Percentiles rank a stretch among this genome's conserved stretches.
phyloP scores from a whole-genome alignment of 1,140 invertebrate genomes.

The Calephelis virginiensis region DNA sequence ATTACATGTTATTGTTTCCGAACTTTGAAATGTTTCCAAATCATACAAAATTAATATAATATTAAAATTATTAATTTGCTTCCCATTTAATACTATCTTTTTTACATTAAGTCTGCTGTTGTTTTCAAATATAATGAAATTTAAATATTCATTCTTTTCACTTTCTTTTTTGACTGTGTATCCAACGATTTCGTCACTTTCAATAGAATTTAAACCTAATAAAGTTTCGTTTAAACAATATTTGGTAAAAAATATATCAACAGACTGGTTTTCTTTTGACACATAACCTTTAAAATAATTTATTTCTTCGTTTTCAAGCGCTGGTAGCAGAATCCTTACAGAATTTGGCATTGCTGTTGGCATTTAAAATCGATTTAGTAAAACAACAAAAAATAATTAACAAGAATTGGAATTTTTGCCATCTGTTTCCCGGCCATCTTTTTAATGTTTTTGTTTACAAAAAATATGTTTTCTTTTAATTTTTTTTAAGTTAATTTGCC shows the following conservation, averaged over 20 bases:
- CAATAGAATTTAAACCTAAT: constrained; percentile 24
- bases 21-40: constrained; percentile 47
- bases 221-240: constrained; percentile 28
- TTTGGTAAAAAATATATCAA: constrained; percentile 45
- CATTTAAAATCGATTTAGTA: too few species aligned
- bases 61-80: constrained; percentile 27
- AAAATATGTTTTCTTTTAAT: too few species aligned
- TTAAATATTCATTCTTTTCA: constrained; percentile 27
- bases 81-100: background rate
- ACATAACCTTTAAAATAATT: constrained; percentile 50
- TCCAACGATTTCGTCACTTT: constrained; percentile 38
- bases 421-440: too few species aligned
- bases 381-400: too few species aligned
- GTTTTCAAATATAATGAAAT: constrained; percentile 9
- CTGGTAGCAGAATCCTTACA: constrained; percentile 48
- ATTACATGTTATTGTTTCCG: constrained; percentile 43
- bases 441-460: too few species aligned
- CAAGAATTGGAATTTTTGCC: too few species aligned
- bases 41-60: constrained; percentile 58
- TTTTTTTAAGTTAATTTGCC: too few species aligned
- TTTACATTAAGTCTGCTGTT: background rate
- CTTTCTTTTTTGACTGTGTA: constrained; percentile 30
- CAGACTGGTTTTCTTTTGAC: constrained; percentile 25
- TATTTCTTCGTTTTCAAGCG: constrained; percentile 32
- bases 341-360: constrained; percentile 19